Base-by-base conservation (phyloP, 2,888 invertebrate genomes). In the Pachycephus smyrnensis region DNA sequence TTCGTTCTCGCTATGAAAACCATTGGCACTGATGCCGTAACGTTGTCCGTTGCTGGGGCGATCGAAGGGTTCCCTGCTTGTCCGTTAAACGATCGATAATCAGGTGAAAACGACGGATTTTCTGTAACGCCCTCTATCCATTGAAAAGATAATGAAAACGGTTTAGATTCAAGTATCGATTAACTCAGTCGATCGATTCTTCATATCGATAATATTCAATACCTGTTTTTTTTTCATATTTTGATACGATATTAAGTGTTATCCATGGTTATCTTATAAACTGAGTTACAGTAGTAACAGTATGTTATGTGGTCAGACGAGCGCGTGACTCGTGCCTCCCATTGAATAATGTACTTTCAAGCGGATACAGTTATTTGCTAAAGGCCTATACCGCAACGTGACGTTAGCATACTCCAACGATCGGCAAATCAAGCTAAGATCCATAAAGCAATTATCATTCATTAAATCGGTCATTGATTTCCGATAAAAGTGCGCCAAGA, bases 281-380 rank as follows among this genome's bases (percentile, higher is more conserved):
- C 23, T 23, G 9, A 15, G 31, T 15, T 71, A 15, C 31, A 71
- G 71, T 71, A 71, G 71, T 71, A 71, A 12, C 31, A 33, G 32
- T 23, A 23, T 23, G 71, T 12, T 32, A 33, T 71, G 33, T 15
- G 71, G 71, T 71, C 71, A 71, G 71, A 71, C 71, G 12, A 71
- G 31, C 71, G n/a, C 71, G 71, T 6, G 6, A 32, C 71, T 71
- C 71, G 32, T 31, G 9, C 71, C 31, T 31, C 71, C 71, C 31
- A 71, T 33, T 71, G 71, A 15, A 31, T 71, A 31, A 33, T 71
- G 15, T 33, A 33, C 71, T 71, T 71, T 71, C 12, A 71, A 32
- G 71, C 71, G 12, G 9, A 71, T 71, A 71, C 71, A 71, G 71
- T 71, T 71, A 71, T 71, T 31, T 31, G 31, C 71, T 15, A 23